A percentile compares a stretch with the other conserved stretches of the same genome.
Evolutionary conservation across 1,140 invertebrate species (phyloP).

Genomic region (Bemisia tabaci): DNA sequence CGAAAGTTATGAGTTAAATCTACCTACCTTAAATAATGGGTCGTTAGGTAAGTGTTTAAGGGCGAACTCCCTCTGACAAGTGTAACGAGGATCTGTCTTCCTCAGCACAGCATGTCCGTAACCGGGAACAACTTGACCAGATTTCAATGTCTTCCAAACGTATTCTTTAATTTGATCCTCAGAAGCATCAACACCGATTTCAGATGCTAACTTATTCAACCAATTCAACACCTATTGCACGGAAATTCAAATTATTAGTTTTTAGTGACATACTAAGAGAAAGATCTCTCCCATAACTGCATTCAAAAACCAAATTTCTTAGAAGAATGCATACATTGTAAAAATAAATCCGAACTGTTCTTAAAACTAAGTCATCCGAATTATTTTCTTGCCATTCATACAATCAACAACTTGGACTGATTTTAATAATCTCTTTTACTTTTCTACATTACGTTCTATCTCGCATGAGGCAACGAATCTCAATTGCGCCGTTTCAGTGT

Average conservation of each 20-base stretch:
- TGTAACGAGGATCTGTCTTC: conserved; percentile 91
- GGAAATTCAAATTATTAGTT: conserved; percentile 18
- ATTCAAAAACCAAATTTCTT: no score
- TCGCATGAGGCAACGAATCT: no score
- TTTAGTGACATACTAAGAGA: not conserved
- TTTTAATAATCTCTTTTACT: no score
- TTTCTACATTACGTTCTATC: no score
- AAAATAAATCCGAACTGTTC: no score
- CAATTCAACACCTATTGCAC: conserved; percentile 71
- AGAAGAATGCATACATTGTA: no score
- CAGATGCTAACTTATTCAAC: conserved; percentile 62
- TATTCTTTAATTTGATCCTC: conserved; percentile 85
- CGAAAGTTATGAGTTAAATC: no score
- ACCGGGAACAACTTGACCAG: conserved; percentile 89
- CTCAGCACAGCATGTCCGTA: conserved; percentile 94
- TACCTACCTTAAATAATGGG: conserved; percentile 62
- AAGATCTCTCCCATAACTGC: no score
- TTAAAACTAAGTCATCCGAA: no score
- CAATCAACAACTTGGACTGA: no score
- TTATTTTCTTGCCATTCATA: no score
- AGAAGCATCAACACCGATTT: conserved; percentile 64
- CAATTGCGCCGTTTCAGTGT: no score
- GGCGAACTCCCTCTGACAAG: conserved; percentile 89
- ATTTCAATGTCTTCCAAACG: conserved; percentile 88
- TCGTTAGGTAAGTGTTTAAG: conserved; percentile 89